These are phyloP conservation scores for Polymixis flavicincta DNA, from an alignment of 2,888 invertebrate species.

Conservation along the genomic window DNA sequence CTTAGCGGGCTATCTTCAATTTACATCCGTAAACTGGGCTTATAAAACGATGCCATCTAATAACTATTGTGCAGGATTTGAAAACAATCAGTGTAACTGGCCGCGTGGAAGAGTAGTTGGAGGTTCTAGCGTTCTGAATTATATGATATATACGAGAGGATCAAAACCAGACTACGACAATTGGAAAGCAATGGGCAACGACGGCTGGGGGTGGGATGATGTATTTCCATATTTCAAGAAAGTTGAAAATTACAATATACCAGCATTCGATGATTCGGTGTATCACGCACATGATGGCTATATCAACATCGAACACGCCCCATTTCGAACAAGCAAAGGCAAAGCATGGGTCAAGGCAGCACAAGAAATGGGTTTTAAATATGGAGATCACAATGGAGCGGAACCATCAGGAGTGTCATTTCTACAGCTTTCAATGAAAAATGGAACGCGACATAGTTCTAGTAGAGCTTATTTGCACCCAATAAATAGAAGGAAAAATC, in stretches of 20 bases:
- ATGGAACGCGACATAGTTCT: constrained; percentile 92
- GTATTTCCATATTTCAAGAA: constrained; percentile 95
- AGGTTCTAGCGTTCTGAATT: constrained; percentile 94
- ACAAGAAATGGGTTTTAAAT: constrained; percentile 90
- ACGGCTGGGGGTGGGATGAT: constrained; percentile 93
- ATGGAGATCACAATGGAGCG: constrained; percentile 91
- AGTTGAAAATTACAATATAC: constrained; percentile 93
- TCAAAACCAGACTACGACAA: constrained; percentile 93
- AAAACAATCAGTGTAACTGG: constrained; percentile 94
- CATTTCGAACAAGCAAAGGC: constrained; percentile 87
- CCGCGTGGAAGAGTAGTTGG: constrained; percentile 96
- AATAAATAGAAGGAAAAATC: constrained; percentile 90
- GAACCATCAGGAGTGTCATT: constrained; percentile 91
- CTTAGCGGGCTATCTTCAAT: constrained; percentile 93
- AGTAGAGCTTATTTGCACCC: constrained; percentile 92
- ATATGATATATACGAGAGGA: constrained; percentile 95
- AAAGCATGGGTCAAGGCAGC: constrained; percentile 91
- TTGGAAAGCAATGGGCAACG: constrained; percentile 93
- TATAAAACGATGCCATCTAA: constrained; percentile 95
- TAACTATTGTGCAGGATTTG: constrained; percentile 93
- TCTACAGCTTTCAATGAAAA: constrained; percentile 91
- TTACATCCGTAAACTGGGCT: constrained; percentile 94
- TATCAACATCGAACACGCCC: constrained; percentile 89
- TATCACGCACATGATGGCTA: constrained; percentile 91
- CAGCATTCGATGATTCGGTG: constrained; percentile 84